Evolutionary conservation across 2,113 vertebrate species (phyloP).

Genomic region (Monopterus albus): DNA sequence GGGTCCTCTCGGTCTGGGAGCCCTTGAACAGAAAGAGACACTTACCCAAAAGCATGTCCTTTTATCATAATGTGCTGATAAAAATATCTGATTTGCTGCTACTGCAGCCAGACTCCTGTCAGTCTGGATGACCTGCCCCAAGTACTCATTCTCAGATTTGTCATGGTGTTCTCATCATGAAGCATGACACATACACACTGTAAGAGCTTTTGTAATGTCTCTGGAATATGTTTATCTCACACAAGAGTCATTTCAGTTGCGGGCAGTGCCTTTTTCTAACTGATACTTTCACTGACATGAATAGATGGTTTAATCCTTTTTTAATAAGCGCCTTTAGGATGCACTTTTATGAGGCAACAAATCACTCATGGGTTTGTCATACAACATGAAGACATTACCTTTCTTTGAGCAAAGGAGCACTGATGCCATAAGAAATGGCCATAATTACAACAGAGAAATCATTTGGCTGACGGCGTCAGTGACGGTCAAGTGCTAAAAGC

Average conservation of each 20-base stretch:
- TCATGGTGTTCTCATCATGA: constrained; percentile 31
- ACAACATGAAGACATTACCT: constrained; percentile 28
- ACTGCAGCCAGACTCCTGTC: constrained; percentile 62
- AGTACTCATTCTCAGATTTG: constrained; percentile 52
- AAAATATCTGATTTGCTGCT: constrained; percentile 60
- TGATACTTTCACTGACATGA: constrained; percentile 35
- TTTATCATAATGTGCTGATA: constrained; percentile 50
- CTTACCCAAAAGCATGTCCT: constrained; percentile 53
- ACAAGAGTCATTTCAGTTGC: constrained; percentile 14
- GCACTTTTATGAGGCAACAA: constrained; percentile 25
- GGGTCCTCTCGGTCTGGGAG: constrained; percentile 31
- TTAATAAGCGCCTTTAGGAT: constrained; percentile 44
- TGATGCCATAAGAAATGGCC: constrained; percentile 33
- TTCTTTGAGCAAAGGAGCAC: constrained; percentile 13
- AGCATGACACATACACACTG: constrained; percentile 18
- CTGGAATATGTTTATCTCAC: neutral
- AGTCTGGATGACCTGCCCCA: constrained; percentile 56
- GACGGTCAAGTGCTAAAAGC: constrained; percentile 1
- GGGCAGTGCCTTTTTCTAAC: constrained; percentile 20
- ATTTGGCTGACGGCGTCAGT: constrained; percentile 7
- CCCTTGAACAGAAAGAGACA: constrained; percentile 47
- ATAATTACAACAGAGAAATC: constrained; percentile 6
- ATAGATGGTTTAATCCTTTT: constrained; percentile 36
- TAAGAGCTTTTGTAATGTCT: constrained; percentile 17
- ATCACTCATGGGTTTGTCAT: constrained; percentile 32